Evolutionary conservation across 1,140 invertebrate genomes (phyloP).

Genomic region (Drosophila murphyi): DNA sequence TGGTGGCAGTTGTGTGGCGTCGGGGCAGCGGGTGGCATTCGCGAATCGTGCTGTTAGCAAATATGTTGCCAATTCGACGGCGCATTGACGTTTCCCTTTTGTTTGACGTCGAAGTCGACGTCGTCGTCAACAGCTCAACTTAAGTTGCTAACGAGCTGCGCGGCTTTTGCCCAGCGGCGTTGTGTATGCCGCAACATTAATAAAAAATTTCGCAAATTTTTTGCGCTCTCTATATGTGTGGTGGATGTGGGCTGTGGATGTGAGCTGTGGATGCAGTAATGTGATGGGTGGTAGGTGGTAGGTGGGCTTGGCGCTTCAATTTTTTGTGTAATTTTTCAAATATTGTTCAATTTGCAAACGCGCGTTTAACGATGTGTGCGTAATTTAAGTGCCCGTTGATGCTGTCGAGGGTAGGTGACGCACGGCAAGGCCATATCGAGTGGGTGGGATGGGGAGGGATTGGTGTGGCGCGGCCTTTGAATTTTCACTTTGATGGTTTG

Average conservation of each 20-base stretch:
- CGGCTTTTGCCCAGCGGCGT: slow-evolving; percentile 60
- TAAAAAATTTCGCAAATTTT: slow-evolving; percentile 62
- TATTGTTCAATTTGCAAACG: slow-evolving; percentile 84
- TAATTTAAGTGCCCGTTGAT: slow-evolving; percentile 78
- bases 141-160: slow-evolving; percentile 82
- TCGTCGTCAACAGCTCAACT: slow-evolving; percentile 76
- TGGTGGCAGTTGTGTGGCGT: not conserved
- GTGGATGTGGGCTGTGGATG: not conserved
- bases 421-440: no score
- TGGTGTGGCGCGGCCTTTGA: slow-evolving; percentile 42
- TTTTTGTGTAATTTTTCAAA: slow-evolving; percentile 78
- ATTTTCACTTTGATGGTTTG: slow-evolving; percentile 72
- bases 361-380: slow-evolving; percentile 82
- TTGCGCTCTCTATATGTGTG: slow-evolving; percentile 25
- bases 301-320: slow-evolving; percentile 19
- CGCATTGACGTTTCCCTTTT: slow-evolving; percentile 81
- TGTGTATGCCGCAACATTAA: slow-evolving; percentile 72
- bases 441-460: slow-evolving; percentile 1
- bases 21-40: slow-evolving; percentile 16
- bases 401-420: slow-evolving; percentile 20
- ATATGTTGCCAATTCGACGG: slow-evolving; percentile 82
- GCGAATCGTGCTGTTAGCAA: slow-evolving; percentile 67
- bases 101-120: slow-evolving; percentile 47
- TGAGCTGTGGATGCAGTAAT: slow-evolving; percentile 6
- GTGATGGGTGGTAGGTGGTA: not conserved